Evolutionary conservation across 2,888 invertebrate genomes (phyloP), one percentile per base, ranked within the genome.

Genomic region (Morpho deidamia): DNA sequence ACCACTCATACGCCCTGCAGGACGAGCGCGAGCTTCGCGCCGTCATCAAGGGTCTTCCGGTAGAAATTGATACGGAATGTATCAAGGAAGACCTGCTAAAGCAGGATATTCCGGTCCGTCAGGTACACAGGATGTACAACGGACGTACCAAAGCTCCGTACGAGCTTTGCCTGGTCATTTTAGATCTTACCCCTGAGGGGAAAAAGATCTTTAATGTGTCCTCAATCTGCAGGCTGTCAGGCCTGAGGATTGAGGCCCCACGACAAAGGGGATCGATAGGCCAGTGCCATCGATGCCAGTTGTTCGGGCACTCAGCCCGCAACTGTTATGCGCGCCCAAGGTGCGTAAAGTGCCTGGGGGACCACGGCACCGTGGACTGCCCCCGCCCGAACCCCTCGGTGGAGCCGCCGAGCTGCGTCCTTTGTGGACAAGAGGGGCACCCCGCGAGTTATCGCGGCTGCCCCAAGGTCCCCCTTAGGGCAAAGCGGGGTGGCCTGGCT

Each of bases 1-100:
- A 40, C 7, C 51, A 51, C 14, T 44, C 44, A 2, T 51, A 38
- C 44, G 51, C 51, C 1, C 44, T 51, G 1, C 23, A 35, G 7
- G 44, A 51, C 12, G 51, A 51, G 11, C 45, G 51, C 12, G 8
- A 12, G 0, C 14, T 51, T 0, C n/a, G 39, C 9, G 45, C 34
- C 5, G 41, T 45, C 10, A 45, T 45, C 0, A 9, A 14, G 34
- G 45, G 44, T 1, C 33, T 49, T 12, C 49, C 49, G 4, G 42
- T 10, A 8, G 49, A 42, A 12, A 1, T 40, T 5, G 9, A 8
- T 11, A 2, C 8, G 10, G 39, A 40, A 2, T 2, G 1, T n/a
- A 11, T 10, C n/a, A 11, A 10, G 9, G 5, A 12, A 12, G 41
- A 41, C 14, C 41, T 41, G 4, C 1, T 14, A 1, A 3, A 11